Conservation (phyloP, 2,888 invertebrate genomes). For the Hedychridium roseum region DNA sequence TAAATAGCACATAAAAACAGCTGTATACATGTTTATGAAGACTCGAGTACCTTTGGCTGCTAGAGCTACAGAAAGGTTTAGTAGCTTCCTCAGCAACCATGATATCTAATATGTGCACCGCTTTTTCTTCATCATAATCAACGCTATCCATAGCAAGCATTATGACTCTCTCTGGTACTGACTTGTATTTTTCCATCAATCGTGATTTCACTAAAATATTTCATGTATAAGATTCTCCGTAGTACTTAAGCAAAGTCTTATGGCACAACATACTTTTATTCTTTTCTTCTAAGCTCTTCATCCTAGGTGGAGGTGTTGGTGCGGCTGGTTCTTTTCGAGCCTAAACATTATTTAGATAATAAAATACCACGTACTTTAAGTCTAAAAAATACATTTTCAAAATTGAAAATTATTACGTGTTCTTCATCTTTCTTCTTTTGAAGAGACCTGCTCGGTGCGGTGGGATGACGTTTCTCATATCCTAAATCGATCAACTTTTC, state of each 20-base stretch:
- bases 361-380: slow-evolving; percentile 1
- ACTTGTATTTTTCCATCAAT: slow-evolving; percentile 77
- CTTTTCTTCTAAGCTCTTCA: slow-evolving; percentile 77
- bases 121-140: slow-evolving; percentile 83
- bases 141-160: slow-evolving; percentile 88
- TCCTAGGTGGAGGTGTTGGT: slow-evolving; percentile 69
- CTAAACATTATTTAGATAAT: slow-evolving; percentile 27
- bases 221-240: no score
- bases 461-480: slow-evolving; percentile 78
- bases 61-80: slow-evolving; percentile 56
- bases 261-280: slow-evolving; percentile 67
- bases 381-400: slow-evolving; percentile 9
- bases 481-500: slow-evolving; percentile 83
- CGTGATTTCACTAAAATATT: slow-evolving; percentile 72
- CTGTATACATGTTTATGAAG: no score
- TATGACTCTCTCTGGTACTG: slow-evolving; percentile 82
- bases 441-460: slow-evolving; percentile 67
- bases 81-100: slow-evolving; percentile 74
- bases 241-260: slow-evolving; percentile 3
- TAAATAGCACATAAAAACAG: neutral
- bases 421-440: slow-evolving; percentile 65
- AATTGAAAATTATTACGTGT: slow-evolving; percentile 29
- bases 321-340: slow-evolving; percentile 35
- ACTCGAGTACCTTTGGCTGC: slow-evolving; percentile 60
- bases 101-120: slow-evolving; percentile 79